These are phyloP conservation scores for Chloroclystis v-ata DNA, from an alignment of 2,888 invertebrate genomes.

Conservation along the genomic window DNA sequence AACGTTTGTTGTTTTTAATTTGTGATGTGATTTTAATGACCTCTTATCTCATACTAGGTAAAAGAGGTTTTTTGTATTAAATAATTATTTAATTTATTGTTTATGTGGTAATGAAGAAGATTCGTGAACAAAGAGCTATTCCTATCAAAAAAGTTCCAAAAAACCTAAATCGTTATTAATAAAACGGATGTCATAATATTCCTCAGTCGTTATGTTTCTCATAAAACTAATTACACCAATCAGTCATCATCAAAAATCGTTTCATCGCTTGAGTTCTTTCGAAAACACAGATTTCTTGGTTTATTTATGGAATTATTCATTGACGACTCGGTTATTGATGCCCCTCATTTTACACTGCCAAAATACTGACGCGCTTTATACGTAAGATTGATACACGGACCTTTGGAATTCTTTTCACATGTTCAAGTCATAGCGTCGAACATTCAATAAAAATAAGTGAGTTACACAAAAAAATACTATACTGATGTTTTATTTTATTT, in stretches of 20 bases:
- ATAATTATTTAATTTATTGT: no score
- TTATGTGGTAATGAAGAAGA: no score
- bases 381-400: constrained; percentile 38
- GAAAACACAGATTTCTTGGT: constrained; percentile 11
- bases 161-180: background rate
- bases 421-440: background rate
- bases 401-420: constrained; percentile 19
- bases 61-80: no score
- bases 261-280: background rate
- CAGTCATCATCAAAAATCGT: background rate
- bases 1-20: no score
- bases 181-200: background rate
- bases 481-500: no score
- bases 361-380: constrained; percentile 40
- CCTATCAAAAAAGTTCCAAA: no score
- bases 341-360: constrained; percentile 42
- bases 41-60: no score
- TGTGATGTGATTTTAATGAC: no score
- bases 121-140: no score
- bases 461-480: no score
- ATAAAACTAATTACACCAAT: background rate
- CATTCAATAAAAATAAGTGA: no score
- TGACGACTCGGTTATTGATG: constrained; percentile 43
- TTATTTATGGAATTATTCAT: constrained; percentile 18
- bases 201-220: no score